Evolutionary conservation across 2,113 vertebrate genomes (phyloP).

Genomic region (Apus apus): DNA sequence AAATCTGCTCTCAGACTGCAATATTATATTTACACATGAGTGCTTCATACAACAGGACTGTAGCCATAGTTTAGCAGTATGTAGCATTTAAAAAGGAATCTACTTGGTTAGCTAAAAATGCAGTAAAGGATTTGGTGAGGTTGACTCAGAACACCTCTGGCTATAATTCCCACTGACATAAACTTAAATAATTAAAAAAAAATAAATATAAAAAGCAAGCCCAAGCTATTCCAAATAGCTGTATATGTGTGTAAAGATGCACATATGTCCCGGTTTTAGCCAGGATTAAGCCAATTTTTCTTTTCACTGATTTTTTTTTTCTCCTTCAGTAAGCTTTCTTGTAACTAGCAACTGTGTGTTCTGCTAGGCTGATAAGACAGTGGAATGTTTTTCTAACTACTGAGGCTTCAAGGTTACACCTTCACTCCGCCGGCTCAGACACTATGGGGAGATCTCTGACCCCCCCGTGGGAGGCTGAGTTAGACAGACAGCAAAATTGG

Average conservation of each 20-base stretch:
- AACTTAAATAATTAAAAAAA: background rate
- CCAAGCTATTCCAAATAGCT: background rate
- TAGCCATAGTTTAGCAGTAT: background rate
- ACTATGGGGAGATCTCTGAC: no score
- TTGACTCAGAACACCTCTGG: background rate
- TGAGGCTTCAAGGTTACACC: no score
- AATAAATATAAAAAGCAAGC: background rate
- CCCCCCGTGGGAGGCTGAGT: no score
- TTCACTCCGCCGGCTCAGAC: no score
- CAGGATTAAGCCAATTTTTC: no score
- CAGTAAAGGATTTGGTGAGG: background rate
- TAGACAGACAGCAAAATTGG: no score
- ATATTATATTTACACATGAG: background rate
- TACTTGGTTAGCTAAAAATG: background rate
- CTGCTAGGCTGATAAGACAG: no score
- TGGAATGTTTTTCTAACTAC: no score
- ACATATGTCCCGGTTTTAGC: no score
- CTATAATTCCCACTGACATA: background rate
- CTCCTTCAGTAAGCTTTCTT: no score
- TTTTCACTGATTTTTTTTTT: no score
- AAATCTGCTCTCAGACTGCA: background rate
- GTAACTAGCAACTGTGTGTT: no score
- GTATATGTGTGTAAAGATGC: background rate
- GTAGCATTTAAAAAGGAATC: background rate
- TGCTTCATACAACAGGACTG: background rate